Percentiles rank a stretch among this genome's conserved stretches.
phyloP scores from a whole-genome alignment of 92 coral and sea anemone species.

The Parazoanthus darwini region DNA sequence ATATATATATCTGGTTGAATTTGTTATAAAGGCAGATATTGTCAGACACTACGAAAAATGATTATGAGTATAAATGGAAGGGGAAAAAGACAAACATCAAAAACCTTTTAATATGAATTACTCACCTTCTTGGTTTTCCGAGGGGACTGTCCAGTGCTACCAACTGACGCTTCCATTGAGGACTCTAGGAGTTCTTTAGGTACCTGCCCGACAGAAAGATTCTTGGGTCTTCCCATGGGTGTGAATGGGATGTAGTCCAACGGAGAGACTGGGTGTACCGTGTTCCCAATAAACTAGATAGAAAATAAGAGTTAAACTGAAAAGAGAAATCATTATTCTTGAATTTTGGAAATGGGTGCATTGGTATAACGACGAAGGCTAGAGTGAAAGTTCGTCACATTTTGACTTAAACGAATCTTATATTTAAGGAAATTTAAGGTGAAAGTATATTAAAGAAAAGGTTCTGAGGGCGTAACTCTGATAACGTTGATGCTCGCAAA shows the following conservation, averaged over 20 bases:
- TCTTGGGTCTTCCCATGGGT: conserved; percentile 26
- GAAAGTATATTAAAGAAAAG: too few relatives aligned
- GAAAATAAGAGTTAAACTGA: neutral
- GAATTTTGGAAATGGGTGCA: neutral
- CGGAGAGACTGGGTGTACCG: conserved; percentile 38
- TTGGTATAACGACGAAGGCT: too few relatives aligned
- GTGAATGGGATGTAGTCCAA: conserved; percentile 19
- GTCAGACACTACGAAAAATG: neutral
- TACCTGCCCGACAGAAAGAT: neutral
- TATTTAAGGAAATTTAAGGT: too few relatives aligned
- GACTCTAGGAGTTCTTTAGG: conserved; percentile 27
- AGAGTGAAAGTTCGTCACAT: neutral
- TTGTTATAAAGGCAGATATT: too few relatives aligned
- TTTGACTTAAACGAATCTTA: neutral
- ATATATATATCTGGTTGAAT: too few relatives aligned
- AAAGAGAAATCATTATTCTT: neutral
- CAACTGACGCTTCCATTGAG: conserved; percentile 8
- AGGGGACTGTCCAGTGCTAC: conserved; percentile 4
- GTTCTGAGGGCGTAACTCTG: too few relatives aligned
- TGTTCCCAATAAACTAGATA: conserved; percentile 32
- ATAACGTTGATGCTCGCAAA: too few relatives aligned
- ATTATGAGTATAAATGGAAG: neutral
- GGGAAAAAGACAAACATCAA: neutral
- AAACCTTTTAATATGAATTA: too few relatives aligned
- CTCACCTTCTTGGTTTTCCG: conserved; percentile 25